These are phyloP conservation scores for Megatriorchis doriae DNA, from an alignment of 2,113 vertebrate genomes.

Conservation along the genomic window DNA sequence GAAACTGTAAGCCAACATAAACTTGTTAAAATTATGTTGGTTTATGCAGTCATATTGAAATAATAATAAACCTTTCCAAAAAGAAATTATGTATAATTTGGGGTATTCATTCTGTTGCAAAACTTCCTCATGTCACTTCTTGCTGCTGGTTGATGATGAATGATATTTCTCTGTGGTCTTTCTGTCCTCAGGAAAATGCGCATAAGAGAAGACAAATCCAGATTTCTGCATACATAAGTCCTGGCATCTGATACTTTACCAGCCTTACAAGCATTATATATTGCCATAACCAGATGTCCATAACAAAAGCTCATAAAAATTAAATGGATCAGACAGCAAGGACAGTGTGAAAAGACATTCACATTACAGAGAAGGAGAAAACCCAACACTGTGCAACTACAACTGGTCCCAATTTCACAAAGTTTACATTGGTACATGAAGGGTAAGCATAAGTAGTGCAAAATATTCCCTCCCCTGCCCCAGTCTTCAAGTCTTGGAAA, in stretches of 20 bases:
- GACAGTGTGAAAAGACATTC: not conserved
- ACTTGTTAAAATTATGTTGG: not conserved
- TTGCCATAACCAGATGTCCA: not conserved
- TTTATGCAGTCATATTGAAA: conserved; percentile 16
- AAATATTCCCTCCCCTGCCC: not conserved
- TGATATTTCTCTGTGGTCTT: not conserved
- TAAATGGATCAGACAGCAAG: not conserved
- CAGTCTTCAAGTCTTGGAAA: too few relatives aligned
- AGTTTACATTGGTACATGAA: not conserved
- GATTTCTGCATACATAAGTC: not conserved
- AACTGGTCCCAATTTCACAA: not conserved
- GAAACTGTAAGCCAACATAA: conserved; percentile 32
- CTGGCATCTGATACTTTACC: not conserved
- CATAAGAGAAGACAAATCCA: not conserved
- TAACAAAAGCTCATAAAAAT: not conserved
- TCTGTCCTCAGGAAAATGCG: not conserved
- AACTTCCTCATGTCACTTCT: not conserved
- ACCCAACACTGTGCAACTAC: not conserved
- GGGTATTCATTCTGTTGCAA: not conserved
- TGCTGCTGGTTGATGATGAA: not conserved
- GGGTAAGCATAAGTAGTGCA: not conserved
- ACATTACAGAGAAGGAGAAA: not conserved
- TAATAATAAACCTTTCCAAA: not conserved
- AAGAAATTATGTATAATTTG: not conserved
- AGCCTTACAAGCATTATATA: not conserved